Base-by-base conservation (phyloP, 2,113 vertebrate species). In the Bostrychus sinensis region DNA sequence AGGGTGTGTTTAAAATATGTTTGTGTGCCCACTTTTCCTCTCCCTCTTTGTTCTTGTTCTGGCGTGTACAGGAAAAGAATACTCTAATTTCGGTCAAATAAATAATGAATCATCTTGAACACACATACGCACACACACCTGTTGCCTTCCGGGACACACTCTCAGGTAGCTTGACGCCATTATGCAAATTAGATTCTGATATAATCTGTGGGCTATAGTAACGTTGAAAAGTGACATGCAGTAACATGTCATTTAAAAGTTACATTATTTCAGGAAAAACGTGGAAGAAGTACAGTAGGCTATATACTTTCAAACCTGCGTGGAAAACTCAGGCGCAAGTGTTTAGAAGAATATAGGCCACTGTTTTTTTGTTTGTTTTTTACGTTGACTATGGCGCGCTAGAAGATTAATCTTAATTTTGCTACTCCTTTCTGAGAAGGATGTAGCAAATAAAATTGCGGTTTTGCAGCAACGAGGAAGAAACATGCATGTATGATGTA, bases 141-240 rank as follows among this genome's bases (percentile, higher is more conserved):
- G 86, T 87, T 86, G 81, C 62, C 63, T 32, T 26, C 34, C 5
- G 0, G 19, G 36, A 58, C 32, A 26, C 16, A 13, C 23, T 59
- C 11, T 11, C 19, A 1, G 26, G 1, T 11, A 23, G 42, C 22
- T 39, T 4, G 2, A 23, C 37, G 25, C 39, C 25, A 30, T 66
- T 82, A 86, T 83, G 81, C 67, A 87, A 87, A 88, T 82, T 0
- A 30, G 22, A 10, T 1, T 2, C 13, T 34, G 66, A 66, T 70
- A 50, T 7, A 41, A 77, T 34, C 62, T 17, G 36, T 36, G 8
- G 12, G n/a, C 25, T 12, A 28, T 22, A 56, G 56, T 3, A 42
- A 58, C 66, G 20, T 78, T 77, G 59, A 61, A 70, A 55, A 8
- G 8, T 28, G n/a, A n/a, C n/a, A n/a, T n/a, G 12, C 56, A 19